Conservation (phyloP, 2,888 invertebrate genomes). For the Volucella bombylans region DNA sequence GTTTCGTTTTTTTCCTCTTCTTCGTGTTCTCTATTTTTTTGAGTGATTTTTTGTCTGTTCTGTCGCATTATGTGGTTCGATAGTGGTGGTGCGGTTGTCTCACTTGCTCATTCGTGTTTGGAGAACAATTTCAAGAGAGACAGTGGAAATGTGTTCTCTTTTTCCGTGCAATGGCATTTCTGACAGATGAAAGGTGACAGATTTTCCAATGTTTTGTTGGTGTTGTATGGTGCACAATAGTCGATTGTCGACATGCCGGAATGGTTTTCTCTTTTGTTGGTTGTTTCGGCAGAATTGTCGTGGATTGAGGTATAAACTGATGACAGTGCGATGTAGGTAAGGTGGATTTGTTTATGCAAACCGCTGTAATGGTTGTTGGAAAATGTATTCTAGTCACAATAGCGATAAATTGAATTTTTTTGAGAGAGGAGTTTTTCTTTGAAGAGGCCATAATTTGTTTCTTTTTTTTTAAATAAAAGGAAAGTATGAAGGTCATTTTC, state of each 20-base stretch:
- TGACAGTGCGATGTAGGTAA: slow-evolving; percentile 31
- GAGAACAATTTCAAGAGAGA: slow-evolving; percentile 10
- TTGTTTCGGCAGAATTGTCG: background rate
- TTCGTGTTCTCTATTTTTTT: slow-evolving; percentile 24
- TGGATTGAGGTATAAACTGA: slow-evolving; percentile 8
- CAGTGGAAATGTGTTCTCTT: background rate
- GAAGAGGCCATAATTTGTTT: too few species aligned
- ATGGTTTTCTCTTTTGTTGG: background rate
- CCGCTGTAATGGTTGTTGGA: slow-evolving; percentile 6
- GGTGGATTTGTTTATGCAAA: slow-evolving; percentile 35
- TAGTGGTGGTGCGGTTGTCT: background rate
- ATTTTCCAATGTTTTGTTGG: background rate
- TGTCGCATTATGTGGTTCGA: background rate
- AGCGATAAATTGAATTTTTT: background rate
- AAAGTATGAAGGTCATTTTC: too few species aligned
- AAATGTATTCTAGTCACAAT: slow-evolving; percentile 18
- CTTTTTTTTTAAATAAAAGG: background rate
- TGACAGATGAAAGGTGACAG: slow-evolving; percentile 29
- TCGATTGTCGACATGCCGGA: background rate
- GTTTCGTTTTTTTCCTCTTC: slow-evolving; percentile 12
- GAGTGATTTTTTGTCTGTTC: slow-evolving; percentile 14
- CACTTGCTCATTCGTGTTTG: slow-evolving; percentile 22
- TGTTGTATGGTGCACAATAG: background rate
- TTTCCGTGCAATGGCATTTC: slow-evolving; percentile 7
- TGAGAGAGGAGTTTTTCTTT: background rate